Conservation (phyloP, 1,140 invertebrate genomes). For the Drosophila ambigua region DNA sequence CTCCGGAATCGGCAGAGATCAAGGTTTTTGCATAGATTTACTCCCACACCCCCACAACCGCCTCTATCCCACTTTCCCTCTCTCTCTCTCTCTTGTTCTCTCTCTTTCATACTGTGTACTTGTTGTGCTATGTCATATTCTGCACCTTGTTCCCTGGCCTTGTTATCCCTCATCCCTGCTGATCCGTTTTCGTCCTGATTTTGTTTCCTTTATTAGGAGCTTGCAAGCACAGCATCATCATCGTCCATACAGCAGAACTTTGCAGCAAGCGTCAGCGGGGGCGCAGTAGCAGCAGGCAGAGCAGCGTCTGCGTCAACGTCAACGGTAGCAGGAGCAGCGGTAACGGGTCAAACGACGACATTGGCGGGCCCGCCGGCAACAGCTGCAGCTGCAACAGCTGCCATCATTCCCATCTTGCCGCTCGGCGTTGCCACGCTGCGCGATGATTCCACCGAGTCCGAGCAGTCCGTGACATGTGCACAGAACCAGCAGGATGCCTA, state of each 20-base stretch:
- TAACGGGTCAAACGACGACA: slow-evolving; percentile 72
- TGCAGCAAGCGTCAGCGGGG: slow-evolving; percentile 15
- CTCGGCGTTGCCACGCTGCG: slow-evolving; percentile 83
- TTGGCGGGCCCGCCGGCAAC: slow-evolving; percentile 83
- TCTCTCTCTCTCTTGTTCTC: neutral
- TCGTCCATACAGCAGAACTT: slow-evolving; percentile 44
- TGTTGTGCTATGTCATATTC: too few species aligned
- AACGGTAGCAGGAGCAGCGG: slow-evolving; percentile 66
- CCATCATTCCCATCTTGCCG: slow-evolving; percentile 83
- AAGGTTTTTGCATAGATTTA: slow-evolving; percentile 57
- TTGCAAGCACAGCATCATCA: slow-evolving; percentile 78
- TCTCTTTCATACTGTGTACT: too few species aligned
- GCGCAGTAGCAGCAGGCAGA: slow-evolving; percentile 41
- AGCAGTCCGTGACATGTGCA: slow-evolving; percentile 83
- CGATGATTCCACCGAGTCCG: slow-evolving; percentile 84
- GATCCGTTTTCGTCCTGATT: neutral
- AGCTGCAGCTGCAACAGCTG: slow-evolving; percentile 84
- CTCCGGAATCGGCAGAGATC: slow-evolving; percentile 70
- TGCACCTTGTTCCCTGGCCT: too few species aligned
- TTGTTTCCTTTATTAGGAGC: slow-evolving; percentile 55
- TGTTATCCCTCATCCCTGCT: too few species aligned
- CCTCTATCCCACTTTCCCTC: too few species aligned
- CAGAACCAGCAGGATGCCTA: slow-evolving; percentile 81
- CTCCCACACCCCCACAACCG: slow-evolving; percentile 7
- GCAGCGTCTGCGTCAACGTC: slow-evolving; percentile 24